These are phyloP conservation scores for Cerastis rubricosa DNA, from an alignment of 2,888 invertebrate species.

Conservation along the genomic window DNA sequence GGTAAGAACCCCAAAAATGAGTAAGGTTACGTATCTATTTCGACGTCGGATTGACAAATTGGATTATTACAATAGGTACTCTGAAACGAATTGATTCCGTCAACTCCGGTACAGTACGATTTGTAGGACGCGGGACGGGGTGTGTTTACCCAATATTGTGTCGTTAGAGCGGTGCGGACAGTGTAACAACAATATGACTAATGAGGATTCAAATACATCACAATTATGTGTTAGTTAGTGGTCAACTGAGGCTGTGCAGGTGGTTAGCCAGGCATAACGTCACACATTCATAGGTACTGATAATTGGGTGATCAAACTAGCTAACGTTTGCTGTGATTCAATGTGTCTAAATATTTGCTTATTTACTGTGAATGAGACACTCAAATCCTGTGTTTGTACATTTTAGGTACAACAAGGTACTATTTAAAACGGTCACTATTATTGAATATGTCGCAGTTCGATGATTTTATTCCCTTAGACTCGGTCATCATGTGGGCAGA, in stretches of 20 bases:
- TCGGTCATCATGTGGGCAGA: too few species aligned
- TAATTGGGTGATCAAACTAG: slow-evolving; percentile 36
- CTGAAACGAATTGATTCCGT: slow-evolving; percentile 24
- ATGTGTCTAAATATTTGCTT: slow-evolving; percentile 23
- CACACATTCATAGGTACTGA: slow-evolving; percentile 4
- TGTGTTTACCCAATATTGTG: slow-evolving; percentile 5
- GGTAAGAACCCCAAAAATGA: slow-evolving; percentile 38
- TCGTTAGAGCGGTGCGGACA: background rate
- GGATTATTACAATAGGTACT: slow-evolving; percentile 40
- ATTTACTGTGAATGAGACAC: background rate
- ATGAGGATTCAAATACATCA: slow-evolving; percentile 24
- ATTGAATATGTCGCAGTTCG: too few species aligned
- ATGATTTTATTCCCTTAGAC: too few species aligned
- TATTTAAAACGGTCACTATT: background rate
- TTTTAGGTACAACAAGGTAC: background rate
- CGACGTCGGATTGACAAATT: slow-evolving; percentile 39
- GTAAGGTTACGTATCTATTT: slow-evolving; percentile 39
- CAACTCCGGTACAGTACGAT: background rate
- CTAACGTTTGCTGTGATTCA: slow-evolving; percentile 18
- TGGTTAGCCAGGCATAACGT: slow-evolving; percentile 27
- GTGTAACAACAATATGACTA: slow-evolving; percentile 9
- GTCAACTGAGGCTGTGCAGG: slow-evolving; percentile 2
- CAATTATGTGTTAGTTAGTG: slow-evolving; percentile 28
- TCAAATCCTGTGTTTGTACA: background rate
- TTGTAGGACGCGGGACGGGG: background rate